phyloP scores from a whole-genome alignment of 2,113 vertebrate species.

The Anhinga anhinga region DNA sequence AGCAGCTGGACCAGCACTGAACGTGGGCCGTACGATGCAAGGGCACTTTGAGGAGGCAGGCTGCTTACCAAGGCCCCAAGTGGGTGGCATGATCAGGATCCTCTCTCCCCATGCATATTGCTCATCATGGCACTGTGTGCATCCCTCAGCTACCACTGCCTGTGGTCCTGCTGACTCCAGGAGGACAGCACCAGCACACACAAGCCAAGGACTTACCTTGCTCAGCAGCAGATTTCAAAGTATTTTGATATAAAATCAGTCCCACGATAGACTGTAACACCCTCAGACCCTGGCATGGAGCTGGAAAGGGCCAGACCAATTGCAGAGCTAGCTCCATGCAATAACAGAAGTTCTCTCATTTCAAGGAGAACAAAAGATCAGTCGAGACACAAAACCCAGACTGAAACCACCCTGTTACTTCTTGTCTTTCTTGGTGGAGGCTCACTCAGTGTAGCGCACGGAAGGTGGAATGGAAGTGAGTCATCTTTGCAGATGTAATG shows the following conservation, averaged over 20 bases:
- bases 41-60: not conserved
- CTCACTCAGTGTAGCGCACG: not conserved
- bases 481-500: not conserved
- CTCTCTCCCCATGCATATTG: not conserved
- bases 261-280: not conserved
- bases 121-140: rapidly evolving
- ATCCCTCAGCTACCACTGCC: not conserved
- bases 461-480: not conserved
- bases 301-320: not conserved
- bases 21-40: not conserved
- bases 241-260: not conserved
- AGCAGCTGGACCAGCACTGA: not conserved
- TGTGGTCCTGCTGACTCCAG: not conserved
- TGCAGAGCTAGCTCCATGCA: not conserved
- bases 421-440: not conserved
- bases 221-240: not conserved
- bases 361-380: not conserved
- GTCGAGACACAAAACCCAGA: not conserved
- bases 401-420: not conserved
- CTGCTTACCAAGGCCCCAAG: not conserved
- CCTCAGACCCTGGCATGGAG: not conserved
- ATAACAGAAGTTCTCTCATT: not conserved
- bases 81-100: not conserved
- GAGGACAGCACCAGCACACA: not conserved
- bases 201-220: not conserved